A percentile compares a stretch with the other conserved stretches of the same genome.
These are phyloP conservation scores for Auanema sp. DNA, from an alignment of 2,888 invertebrate genomes.

Conservation along the genomic window DNA sequence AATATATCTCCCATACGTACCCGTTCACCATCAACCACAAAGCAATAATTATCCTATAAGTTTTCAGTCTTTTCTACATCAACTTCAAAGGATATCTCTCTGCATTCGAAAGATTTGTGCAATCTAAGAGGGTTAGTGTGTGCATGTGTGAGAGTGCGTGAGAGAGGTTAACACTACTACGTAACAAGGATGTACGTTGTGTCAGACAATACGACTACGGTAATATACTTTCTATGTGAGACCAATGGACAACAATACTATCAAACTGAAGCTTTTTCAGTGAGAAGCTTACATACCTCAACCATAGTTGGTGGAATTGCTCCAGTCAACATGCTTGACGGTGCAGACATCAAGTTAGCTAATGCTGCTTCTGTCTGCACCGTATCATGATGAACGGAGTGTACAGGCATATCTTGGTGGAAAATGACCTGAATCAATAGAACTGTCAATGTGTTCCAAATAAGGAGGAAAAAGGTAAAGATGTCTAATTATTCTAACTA, in stretches of 20 bases:
- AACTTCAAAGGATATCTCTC: too few relatives aligned
- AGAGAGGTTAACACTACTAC: too few relatives aligned
- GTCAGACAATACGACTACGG: too few relatives aligned
- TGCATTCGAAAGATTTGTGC: too few relatives aligned
- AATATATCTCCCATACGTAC: constrained; percentile 62
- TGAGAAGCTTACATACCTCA: constrained; percentile 15
- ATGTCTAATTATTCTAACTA: background rate
- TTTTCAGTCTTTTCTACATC: background rate
- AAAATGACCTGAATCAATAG: constrained; percentile 31
- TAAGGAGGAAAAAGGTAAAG: background rate
- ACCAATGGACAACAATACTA: background rate
- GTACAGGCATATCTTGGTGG: constrained; percentile 61
- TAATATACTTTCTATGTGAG: too few relatives aligned
- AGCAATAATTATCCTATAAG: constrained; percentile 62
- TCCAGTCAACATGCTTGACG: constrained; percentile 55
- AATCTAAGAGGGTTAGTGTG: too few relatives aligned
- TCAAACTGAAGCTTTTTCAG: background rate
- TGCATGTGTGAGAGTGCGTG: too few relatives aligned
- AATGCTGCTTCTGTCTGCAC: constrained; percentile 64
- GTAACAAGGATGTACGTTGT: too few relatives aligned
- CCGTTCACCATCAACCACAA: constrained; percentile 63
- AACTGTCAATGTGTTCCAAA: background rate
- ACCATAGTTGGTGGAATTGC: constrained; percentile 61
- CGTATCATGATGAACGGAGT: constrained; percentile 63
- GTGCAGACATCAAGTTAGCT: constrained; percentile 62